Conservation (phyloP, 2,113 vertebrate species). For the Pterocles orientalis region DNA sequence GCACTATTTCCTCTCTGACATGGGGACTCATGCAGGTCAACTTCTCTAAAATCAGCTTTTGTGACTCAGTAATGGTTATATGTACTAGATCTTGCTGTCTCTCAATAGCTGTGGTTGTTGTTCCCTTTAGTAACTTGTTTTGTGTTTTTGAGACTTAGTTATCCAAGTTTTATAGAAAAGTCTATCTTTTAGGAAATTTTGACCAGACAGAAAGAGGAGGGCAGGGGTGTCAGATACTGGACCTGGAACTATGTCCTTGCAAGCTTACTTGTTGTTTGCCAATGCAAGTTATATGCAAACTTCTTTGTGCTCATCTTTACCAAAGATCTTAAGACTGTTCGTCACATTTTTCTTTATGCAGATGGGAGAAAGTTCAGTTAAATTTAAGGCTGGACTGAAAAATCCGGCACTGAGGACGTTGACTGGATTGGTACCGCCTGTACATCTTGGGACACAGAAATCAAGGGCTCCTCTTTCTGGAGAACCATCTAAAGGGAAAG, state of each 20-base stretch:
- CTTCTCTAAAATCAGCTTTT: not conserved
- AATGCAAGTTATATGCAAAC: not conserved
- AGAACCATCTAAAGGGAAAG: not conserved
- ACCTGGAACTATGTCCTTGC: not conserved
- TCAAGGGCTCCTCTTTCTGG: not conserved
- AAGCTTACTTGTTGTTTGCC: not conserved
- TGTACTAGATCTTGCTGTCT: not conserved
- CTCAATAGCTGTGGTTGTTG: not conserved
- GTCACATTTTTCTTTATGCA: not conserved
- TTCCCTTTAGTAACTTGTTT: not conserved
- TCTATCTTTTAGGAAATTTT: not conserved
- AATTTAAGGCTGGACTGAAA: not conserved
- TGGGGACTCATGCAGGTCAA: not conserved
- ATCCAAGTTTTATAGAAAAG: not conserved
- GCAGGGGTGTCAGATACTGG: fast-evolving
- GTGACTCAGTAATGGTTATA: not conserved
- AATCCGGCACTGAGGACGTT: not conserved
- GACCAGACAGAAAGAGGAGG: not conserved
- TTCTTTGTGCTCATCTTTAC: not conserved
- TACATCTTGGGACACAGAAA: not conserved
- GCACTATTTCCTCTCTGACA: not conserved
- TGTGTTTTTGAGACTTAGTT: not conserved
- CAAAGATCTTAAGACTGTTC: not conserved
- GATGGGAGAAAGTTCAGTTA: not conserved
- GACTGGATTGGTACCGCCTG: not conserved